Evolutionary conservation across 2,797 vertebrate species (phyloP), one percentile per base, ranked within the genome.

Genomic region (Ptychadena robeensis): DNA sequence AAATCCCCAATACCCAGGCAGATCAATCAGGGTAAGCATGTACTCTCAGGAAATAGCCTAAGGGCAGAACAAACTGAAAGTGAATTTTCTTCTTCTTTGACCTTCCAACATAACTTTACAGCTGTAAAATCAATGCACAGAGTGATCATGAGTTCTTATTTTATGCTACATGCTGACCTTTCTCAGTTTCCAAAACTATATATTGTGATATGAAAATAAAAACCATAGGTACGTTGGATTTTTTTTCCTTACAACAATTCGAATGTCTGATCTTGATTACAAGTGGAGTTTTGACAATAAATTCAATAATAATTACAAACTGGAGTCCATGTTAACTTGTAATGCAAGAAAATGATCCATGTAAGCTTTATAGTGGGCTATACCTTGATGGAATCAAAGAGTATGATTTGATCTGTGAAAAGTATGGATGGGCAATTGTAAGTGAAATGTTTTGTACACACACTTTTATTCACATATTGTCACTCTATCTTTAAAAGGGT

Each of bases 31-130:
- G 61, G 77, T 81, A 90, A 88, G 87, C 85, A 22, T 87, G 63
- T 89, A 88, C 53, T 90, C 38, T 66, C 9, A 48, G 72, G 87
- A 82, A 87, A 86, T 86, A 86, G 87, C 25, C 65, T 80, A 84
- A 81, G 53, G 85, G 86, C 59, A 88, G 84, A 88, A 82, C 87
- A 90, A 88, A 88, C 37, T 86, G 31, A 73, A 87, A 81, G 87
- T 86, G 28, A 86, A 64, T 73, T 81, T 85, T 80, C 79, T 22
- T 80, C 2, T 10, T 31, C 35, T 73, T 30, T 82, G 73, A 82
- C 80, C 73, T 82, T 82, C 65, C 27, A 14, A 14, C 72, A 67
- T 82, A 82, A 57, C 44, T 68, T 65, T 75, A 81, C 67, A 71
- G 66, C 53, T 80, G 37, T 73, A 81, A 73, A 66, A 81, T 73